Base-by-base conservation (phyloP, 1,140 invertebrate genomes). In the Streblospio benedicti region DNA sequence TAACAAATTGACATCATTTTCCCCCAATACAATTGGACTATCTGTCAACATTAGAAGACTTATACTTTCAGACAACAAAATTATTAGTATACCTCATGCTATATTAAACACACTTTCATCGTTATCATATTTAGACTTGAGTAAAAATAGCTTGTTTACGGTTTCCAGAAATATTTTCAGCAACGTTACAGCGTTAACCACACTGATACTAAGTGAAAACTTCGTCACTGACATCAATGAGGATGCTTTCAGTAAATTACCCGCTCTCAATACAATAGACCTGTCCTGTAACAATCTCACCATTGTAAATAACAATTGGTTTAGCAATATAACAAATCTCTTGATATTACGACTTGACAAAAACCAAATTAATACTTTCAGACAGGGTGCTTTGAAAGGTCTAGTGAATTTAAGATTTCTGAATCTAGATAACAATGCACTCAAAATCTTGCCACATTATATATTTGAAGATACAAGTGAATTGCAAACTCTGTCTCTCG, bases 401-500 rank as follows among this genome's bases (percentile, higher is more conserved):
- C 23, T 52, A 4, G 14, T 20, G 23, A 31, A 31, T 16, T 31
- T 52, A 6, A 25, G 20, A 18, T 52, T 30, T 31, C 50, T 52
- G 27, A 31, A 52, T 31, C 50, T 52, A 25, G 27, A 52, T 18
- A 18, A 52, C 50, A 52, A 52, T 31, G 33, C 9, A 52, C 50
- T 2, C 12, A 14, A 12, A 25, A 52, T 14, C 50, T 2, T 31
- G n/a, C 49, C 25, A 6, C 49, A 20, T 5, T 20, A 5, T 51
- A 4, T 14, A 28, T 51, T 25, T 28, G 4, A 18, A 20, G 25
- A 14, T 16, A 51, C 45, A 6, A 47, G 23, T 18, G 30, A 6
- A 23, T 31, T 52, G 27, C 30, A 25, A n/a, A 28, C 50, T 5
- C 50, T 52, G 5, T 5, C 23, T 9, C 50, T 52, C 25, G 30